Conservation (phyloP, 2,888 invertebrate species). For the Tachina fera region DNA sequence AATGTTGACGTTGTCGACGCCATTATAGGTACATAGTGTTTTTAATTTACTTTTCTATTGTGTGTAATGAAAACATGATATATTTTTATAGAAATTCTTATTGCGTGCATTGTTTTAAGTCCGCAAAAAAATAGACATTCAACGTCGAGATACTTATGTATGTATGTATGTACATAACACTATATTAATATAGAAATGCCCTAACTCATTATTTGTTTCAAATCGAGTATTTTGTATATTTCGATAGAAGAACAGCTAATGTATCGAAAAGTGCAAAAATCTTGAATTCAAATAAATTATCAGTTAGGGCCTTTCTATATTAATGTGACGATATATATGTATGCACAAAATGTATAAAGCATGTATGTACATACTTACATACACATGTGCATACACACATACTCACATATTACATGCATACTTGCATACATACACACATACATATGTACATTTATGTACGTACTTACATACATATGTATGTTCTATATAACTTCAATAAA, state of each 20-base stretch:
- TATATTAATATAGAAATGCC: too few species aligned
- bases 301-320: not conserved
- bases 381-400: not conserved
- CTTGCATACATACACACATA: not conserved
- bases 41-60: constrained; percentile 23
- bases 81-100: constrained; percentile 44
- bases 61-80: constrained; percentile 40
- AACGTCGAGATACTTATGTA: constrained; percentile 62
- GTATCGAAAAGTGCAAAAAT: not conserved
- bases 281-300: not conserved
- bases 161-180: too few species aligned
- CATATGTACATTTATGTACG: not conserved
- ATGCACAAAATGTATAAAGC: not conserved
- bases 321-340: too few species aligned
- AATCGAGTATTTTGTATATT: too few species aligned
- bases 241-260: too few species aligned
- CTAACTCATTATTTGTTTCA: too few species aligned
- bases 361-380: not conserved
- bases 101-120: constrained; percentile 69
- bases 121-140: constrained; percentile 67
- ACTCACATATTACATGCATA: not conserved
- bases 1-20: constrained; percentile 57
- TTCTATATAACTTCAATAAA: not conserved
- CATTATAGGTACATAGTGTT: constrained; percentile 42
- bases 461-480: not conserved